phyloP scores from a whole-genome alignment of 2,888 invertebrate genomes.

The Kryphioiulus occultus region DNA sequence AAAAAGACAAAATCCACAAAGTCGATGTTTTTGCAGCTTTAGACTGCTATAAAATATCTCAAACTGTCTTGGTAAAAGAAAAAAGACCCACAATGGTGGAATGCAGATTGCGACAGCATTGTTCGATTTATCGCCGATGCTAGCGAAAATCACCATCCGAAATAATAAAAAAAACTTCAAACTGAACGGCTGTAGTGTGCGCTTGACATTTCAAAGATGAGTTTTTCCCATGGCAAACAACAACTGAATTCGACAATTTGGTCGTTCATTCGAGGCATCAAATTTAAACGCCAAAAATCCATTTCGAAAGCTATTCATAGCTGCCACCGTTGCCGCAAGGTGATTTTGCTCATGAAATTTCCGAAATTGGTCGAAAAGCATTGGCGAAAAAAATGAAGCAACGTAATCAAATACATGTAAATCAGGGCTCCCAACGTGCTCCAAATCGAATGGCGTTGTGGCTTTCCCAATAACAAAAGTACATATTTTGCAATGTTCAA shows the following conservation, averaged over 20 bases:
- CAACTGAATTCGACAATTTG: not conserved
- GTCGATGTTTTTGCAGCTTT: no score
- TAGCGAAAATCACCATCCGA: not conserved
- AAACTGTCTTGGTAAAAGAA: no score
- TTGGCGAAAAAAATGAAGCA: not conserved
- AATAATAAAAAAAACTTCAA: not conserved
- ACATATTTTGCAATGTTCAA: not conserved
- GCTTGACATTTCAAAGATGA: not conserved
- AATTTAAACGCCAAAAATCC: constrained; percentile 11
- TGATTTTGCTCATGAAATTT: constrained; percentile 15
- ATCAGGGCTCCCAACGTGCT: not conserved
- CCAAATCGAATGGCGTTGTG: not conserved
- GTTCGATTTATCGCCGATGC: not conserved
- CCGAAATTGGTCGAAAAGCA: not conserved
- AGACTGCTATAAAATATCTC: no score
- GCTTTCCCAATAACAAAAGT: not conserved
- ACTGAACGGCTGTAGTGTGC: not conserved
- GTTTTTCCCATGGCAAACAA: not conserved
- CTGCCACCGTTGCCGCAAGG: not conserved
- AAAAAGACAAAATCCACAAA: no score
- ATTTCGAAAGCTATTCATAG: not conserved
- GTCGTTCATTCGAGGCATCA: not conserved
- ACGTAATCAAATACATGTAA: not conserved
- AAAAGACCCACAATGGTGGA: no score
- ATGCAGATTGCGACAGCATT: not conserved